A percentile compares a stretch with the other conserved stretches of the same genome.
Conservation (phyloP, 2,113 vertebrate genomes). For the Jacana jacana region DNA sequence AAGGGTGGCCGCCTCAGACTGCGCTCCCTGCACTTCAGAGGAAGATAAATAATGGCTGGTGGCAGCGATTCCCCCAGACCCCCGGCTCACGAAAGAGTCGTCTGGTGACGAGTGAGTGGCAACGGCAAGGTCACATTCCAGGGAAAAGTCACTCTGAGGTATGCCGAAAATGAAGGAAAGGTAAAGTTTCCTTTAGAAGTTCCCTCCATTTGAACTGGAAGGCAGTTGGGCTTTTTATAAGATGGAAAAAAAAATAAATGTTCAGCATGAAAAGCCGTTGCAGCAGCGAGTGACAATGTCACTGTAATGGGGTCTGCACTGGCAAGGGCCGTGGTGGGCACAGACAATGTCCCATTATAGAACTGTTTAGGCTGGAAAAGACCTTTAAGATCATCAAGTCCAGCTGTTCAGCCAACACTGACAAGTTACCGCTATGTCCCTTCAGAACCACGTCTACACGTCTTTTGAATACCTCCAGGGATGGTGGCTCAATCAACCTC, state of each 20-base stretch:
- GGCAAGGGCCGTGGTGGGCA: not conserved
- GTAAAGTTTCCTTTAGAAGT: not conserved
- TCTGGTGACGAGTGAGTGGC: not conserved
- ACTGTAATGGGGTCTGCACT: not conserved
- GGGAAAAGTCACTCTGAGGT: not conserved
- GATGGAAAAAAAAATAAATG: fast-evolving
- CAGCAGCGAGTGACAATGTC: not conserved
- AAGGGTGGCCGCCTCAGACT: not conserved
- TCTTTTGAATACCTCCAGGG: not conserved
- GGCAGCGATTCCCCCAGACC: not conserved
- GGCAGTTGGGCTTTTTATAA: not conserved
- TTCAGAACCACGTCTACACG: not conserved
- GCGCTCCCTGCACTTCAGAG: not conserved
- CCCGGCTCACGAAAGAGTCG: not conserved
- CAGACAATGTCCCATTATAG: not conserved
- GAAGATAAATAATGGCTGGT: not conserved
- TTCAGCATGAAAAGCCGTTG: not conserved
- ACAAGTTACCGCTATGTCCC: not conserved
- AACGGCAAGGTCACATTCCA: not conserved
- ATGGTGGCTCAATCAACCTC: not conserved
- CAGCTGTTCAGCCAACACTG: not conserved
- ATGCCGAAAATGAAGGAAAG: not conserved
- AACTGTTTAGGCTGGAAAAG: not conserved
- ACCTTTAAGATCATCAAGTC: not conserved
- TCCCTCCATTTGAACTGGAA: not conserved